Evolutionary conservation across 35 echinoderm and acorn worm species (phyloP), one percentile per base, ranked within the genome.

Genomic region (Ophiothrix spiculata): DNA sequence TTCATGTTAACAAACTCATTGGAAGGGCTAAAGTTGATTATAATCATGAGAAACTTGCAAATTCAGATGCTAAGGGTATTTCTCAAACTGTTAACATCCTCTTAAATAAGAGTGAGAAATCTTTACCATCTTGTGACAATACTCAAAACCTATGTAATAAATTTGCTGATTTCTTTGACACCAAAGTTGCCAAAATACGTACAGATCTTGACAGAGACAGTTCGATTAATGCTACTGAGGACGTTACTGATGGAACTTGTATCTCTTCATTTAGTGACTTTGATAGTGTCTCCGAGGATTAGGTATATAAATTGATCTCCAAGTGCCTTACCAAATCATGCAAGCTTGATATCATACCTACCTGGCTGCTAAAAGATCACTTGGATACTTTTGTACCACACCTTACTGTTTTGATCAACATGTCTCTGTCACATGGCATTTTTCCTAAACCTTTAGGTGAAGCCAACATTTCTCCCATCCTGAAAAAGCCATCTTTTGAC

Each of bases 31-130:
- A 69, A 69, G 25, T n/a, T 69, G 60, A 69, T 25, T 69, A 25
- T 28, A 25, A 69, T 69, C 60, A 69, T 69, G 60, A 69, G 23
- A 69, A 69, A 69, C 29, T 69, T 25, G 8, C 10, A 25, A 69
- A 69, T 69, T 69, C 60, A 12, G 60, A 69, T 69, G 60, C 60
- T 69, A 69, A 69, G 60, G 60, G 60, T 69, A 69, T 69, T 69
- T 69, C 60, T n/a, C 60, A 69, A 69, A 69, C 25, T 12, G 60
- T 69, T 12, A 69, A 69, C 29, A 69, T 28, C 60, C 60, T 69
- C 6, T 69, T 69, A 69, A 69, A 69, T n/a, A 69, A 28, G 29
- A 25, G 16, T 69, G 60, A 28, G 17, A 69, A 69, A 69, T 28
- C 8, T 15, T n/a, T 69, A 69, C 60, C 60, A n/a, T n/a, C 60